These are phyloP conservation scores for Felis catus DNA, from an alignment of 2,113 vertebrate species.

Conservation along the genomic window DNA sequence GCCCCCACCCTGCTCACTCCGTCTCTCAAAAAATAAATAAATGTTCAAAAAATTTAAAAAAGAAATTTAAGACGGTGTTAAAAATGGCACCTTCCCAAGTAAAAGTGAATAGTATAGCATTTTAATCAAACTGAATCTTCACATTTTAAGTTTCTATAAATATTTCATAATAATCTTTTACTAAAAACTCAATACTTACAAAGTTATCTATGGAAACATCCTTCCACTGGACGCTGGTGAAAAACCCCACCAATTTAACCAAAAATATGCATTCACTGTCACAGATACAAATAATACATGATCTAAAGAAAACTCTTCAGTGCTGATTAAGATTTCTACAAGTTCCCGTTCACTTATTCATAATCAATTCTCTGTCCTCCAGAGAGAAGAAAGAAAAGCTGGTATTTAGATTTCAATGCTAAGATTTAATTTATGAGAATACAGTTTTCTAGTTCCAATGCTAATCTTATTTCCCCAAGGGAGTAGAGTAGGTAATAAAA, in stretches of 20 bases:
- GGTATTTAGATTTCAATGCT: neutral
- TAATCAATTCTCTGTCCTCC: neutral
- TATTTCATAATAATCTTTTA: neutral
- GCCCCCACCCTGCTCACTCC: no score
- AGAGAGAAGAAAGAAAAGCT: neutral
- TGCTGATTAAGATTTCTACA: neutral
- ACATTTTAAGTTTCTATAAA: neutral
- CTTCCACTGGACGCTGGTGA: neutral
- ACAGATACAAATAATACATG: neutral
- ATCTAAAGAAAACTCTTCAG: neutral
- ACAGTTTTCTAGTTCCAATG: conserved; percentile 5
- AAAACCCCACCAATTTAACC: conserved; percentile 36
- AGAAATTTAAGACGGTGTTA: conserved; percentile 6
- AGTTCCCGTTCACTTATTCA: neutral
- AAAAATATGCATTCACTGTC: neutral
- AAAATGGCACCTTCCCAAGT: neutral
- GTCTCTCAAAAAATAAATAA: no score
- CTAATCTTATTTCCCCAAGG: conserved; percentile 2
- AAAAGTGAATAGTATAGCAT: conserved; percentile 16
- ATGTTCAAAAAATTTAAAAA: no score
- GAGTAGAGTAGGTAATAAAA: neutral
- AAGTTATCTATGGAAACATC: neutral
- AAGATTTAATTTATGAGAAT: conserved; percentile 38
- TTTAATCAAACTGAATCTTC: conserved; percentile 7
- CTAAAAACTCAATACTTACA: conserved; percentile 19